A percentile compares a stretch with the other conserved stretches of the same genome.
Evolutionary conservation across 1,140 invertebrate species (phyloP).

Genomic region (Hycleus cichorii): DNA sequence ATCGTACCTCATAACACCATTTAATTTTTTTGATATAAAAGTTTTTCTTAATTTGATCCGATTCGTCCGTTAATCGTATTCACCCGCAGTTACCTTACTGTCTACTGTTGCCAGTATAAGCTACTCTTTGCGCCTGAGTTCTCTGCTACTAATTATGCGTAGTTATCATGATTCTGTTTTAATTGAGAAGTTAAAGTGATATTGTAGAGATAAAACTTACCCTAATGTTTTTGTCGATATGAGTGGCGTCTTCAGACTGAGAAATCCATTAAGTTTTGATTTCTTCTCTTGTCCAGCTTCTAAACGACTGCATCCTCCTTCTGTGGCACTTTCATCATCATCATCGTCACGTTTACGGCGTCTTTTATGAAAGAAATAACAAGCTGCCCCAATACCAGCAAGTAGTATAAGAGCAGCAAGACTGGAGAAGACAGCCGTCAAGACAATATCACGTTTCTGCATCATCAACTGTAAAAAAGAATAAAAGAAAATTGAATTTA

Average conservation of each 20-base stretch:
- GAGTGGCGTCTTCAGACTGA: conserved; percentile 69
- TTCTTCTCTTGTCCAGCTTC: conserved; percentile 33
- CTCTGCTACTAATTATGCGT: too few species aligned
- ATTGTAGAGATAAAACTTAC: conserved; percentile 41
- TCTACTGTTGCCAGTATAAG: too few species aligned
- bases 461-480: conserved; percentile 41
- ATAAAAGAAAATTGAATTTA: neutral
- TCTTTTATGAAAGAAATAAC: conserved; percentile 41
- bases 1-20: too few species aligned
- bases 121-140: too few species aligned
- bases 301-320: conserved; percentile 14
- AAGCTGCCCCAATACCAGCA: conserved; percentile 40
- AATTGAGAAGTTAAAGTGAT: too few species aligned
- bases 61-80: too few species aligned
- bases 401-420: conserved; percentile 43
- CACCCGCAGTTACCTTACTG: too few species aligned
- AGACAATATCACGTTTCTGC: conserved; percentile 45
- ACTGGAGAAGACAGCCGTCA: conserved; percentile 45
- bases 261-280: conserved; percentile 56
- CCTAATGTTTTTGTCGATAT: conserved; percentile 58
- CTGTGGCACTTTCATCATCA: conserved; percentile 34
- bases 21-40: too few species aligned
- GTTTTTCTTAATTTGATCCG: too few species aligned
- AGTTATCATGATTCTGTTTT: too few species aligned
- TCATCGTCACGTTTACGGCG: conserved; percentile 39